Percentiles rank a stretch among this genome's conserved stretches.
phyloP scores from a whole-genome alignment of 2,888 invertebrate species.

The Pterostichus madidus region DNA sequence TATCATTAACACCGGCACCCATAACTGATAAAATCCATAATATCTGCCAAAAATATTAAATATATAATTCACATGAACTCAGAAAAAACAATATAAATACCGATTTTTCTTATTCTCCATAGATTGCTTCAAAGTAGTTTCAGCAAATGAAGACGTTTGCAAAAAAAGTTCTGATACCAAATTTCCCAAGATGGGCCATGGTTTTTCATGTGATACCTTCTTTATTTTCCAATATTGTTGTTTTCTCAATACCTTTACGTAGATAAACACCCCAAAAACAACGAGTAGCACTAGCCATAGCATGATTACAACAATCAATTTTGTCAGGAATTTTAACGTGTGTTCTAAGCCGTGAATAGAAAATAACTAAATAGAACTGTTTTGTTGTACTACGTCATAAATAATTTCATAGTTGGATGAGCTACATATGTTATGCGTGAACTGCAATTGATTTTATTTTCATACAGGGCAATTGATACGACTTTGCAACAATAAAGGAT shows the following conservation, averaged over 20 bases:
- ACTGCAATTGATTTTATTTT: not conserved
- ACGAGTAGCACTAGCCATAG: conserved; percentile 48
- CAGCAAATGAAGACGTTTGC: not conserved
- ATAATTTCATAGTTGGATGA: not conserved
- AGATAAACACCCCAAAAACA: conserved; percentile 64
- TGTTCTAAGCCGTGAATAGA: not conserved
- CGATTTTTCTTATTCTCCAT: not conserved
- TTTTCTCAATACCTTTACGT: conserved; percentile 64
- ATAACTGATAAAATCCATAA: conserved; percentile 67
- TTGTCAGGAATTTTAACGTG: not conserved
- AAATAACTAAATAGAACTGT: conserved; percentile 1
- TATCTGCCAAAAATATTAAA: conserved; percentile 45
- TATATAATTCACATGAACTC: no score
- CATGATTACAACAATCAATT: conserved; percentile 6
- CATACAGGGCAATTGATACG: not conserved
- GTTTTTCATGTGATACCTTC: conserved; percentile 61
- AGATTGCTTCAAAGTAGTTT: not conserved
- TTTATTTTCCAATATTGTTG: conserved; percentile 64
- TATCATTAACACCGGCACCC: conserved; percentile 76
- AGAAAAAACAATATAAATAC: not conserved
- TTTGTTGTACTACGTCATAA: not conserved
- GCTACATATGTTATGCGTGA: not conserved
- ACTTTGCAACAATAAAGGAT: not conserved
- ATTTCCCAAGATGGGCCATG: conserved; percentile 66
- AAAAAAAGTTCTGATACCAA: not conserved